phyloP scores from a whole-genome alignment of 2,888 invertebrate genomes.

The Tetanocera ferruginea region DNA sequence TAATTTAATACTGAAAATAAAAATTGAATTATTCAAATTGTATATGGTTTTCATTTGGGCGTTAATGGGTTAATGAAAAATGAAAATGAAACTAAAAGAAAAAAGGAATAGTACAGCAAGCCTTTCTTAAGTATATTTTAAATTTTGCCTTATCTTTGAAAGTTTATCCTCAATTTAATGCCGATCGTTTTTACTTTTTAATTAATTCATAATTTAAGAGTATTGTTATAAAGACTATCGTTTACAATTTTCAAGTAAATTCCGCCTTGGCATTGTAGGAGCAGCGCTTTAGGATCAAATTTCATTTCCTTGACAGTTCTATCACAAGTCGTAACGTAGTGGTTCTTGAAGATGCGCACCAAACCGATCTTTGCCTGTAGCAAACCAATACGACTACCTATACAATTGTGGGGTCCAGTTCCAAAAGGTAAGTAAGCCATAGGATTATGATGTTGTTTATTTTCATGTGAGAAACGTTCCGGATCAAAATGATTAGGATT shows the following conservation, averaged over 20 bases:
- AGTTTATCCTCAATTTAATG: too few relatives aligned
- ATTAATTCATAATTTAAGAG: neutral
- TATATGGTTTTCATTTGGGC: too few relatives aligned
- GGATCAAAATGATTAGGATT: conserved; percentile 63
- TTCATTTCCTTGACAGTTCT: conserved; percentile 54
- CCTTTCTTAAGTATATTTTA: too few relatives aligned
- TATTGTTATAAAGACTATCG: conserved; percentile 57
- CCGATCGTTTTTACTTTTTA: too few relatives aligned
- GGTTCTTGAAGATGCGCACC: conserved; percentile 63
- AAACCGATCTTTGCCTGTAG: conserved; percentile 64
- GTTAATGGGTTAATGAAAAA: too few relatives aligned
- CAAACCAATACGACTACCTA: conserved; percentile 66
- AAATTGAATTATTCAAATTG: too few relatives aligned
- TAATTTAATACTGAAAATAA: too few relatives aligned
- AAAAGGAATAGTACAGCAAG: too few relatives aligned
- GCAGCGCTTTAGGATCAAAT: conserved; percentile 60
- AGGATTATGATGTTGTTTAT: conserved; percentile 55
- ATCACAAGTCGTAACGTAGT: conserved; percentile 56
- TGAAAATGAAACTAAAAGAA: too few relatives aligned
- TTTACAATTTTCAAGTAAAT: conserved; percentile 59
- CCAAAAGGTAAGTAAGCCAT: conserved; percentile 66
- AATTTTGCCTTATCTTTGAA: too few relatives aligned
- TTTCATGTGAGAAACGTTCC: conserved; percentile 62
- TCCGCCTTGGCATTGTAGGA: conserved; percentile 57
- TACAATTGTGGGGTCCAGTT: conserved; percentile 64